Evolutionary conservation across 2,888 invertebrate genomes (phyloP), one percentile per base, ranked within the genome.

Genomic region (Drosophila siamana): DNA sequence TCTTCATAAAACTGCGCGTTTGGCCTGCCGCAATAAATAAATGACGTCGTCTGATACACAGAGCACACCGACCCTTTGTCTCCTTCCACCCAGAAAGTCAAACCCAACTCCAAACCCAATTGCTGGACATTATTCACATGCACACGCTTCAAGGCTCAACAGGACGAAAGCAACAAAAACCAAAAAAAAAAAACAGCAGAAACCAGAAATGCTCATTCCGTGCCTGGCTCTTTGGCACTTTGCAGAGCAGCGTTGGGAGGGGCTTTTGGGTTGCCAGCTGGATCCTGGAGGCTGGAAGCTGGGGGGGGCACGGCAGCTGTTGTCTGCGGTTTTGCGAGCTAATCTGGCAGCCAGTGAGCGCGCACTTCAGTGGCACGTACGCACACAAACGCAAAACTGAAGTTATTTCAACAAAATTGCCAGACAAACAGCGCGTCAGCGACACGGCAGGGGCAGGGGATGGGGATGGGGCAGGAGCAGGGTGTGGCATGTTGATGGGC

Each of bases 351-450:
- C 68, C 79, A 76, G 64, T 28, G 59, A 33, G 54, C 62, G 68
- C 72, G 86, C 83, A 86, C 88, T 83, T 86, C 86, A 83, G 83
- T 72, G 83, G 88, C 83, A 84, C 85, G 81, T 86, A 86, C 81
- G 87, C 88, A 88, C 84, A 86, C 84, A 86, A 66, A 86, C 68
- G 84, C 88, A 84, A 73, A 68, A 74, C 87, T 88, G 85, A 80
- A 88, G 85, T 84, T 84, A 88, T 84, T 88, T 86, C 83, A 86
- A 82, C 83, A 86, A 88, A 84, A 84, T 87, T 88, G 83, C 86
- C 86, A 86, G 86, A 84, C 88, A 82, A 88, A 83, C 80, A 77
- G 76, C 38, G 62, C 15, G n/a, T n/a, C n/a, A n/a, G n/a, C n/a
- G n/a, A n/a, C n/a, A n/a, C n/a, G 56, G 28, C 40, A 50, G 50